phyloP scores from a whole-genome alignment of 1,140 invertebrate genomes.

The Lanistes nyassanus region DNA sequence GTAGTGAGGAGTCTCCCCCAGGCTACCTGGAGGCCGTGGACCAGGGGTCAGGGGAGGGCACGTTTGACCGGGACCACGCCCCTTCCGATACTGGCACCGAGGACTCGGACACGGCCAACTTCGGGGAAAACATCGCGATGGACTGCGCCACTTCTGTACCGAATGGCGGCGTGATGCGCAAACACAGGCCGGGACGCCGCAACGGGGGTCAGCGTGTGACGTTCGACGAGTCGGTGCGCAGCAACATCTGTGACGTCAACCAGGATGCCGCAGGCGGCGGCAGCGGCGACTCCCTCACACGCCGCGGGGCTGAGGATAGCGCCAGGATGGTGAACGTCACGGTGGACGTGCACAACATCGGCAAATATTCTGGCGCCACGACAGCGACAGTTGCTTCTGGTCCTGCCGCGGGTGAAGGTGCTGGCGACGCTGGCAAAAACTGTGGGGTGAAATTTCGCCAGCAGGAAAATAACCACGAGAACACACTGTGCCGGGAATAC shows the following conservation, averaged over 20 bases:
- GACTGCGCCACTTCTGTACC: constrained; percentile 20
- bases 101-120: constrained; percentile 32
- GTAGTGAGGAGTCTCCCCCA: constrained; percentile 21
- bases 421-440: background rate
- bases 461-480: background rate
- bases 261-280: constrained; percentile 10
- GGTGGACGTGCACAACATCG: constrained; percentile 34
- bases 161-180: constrained; percentile 32
- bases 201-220: constrained; percentile 49
- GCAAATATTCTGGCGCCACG: background rate
- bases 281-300: background rate
- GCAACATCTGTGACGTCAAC: constrained; percentile 30
- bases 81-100: constrained; percentile 37
- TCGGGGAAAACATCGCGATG: constrained; percentile 32
- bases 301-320: constrained; percentile 3
- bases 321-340: constrained; percentile 29
- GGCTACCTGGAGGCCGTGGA: constrained; percentile 29
- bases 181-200: constrained; percentile 25
- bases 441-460: constrained; percentile 4
- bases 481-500: constrained; percentile 33
- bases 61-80: constrained; percentile 29
- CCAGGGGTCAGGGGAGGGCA: constrained; percentile 8
- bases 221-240: constrained; percentile 46
- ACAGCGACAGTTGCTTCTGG: no score
- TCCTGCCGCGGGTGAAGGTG: background rate